Evolutionary conservation across 53 echinoderm and acorn worm species (phyloP).

Genomic region (Astropecten irregularis): DNA sequence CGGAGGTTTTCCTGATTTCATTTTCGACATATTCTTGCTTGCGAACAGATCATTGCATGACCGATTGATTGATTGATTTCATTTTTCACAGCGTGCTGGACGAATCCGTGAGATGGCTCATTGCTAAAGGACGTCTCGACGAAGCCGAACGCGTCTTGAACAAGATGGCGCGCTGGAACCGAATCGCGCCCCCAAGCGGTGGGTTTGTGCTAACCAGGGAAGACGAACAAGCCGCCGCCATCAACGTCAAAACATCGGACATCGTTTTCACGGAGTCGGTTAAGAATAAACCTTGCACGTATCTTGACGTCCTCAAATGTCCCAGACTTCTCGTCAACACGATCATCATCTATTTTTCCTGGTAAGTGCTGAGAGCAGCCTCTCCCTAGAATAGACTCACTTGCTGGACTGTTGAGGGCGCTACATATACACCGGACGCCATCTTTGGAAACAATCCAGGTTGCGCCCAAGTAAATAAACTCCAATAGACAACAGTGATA

Average conservation of each 20-base stretch:
- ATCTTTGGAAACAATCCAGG: too few relatives aligned
- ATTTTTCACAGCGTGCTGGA: conserved; percentile 28
- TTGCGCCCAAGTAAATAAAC: too few relatives aligned
- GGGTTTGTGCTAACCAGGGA: conserved; percentile 6
- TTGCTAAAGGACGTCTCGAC: conserved; percentile 16
- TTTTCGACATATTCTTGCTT: too few relatives aligned
- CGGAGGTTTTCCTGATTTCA: too few relatives aligned
- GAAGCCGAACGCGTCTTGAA: conserved; percentile 26
- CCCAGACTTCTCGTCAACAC: conserved; percentile 14
- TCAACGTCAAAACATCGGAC: background rate
- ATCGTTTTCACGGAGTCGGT: background rate
- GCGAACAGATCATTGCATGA: too few relatives aligned
- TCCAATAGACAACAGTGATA: too few relatives aligned
- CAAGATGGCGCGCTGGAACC: conserved; percentile 45
- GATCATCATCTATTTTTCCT: conserved; percentile 25
- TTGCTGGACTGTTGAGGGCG: too few relatives aligned
- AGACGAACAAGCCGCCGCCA: background rate
- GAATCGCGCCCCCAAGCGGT: conserved; percentile 1
- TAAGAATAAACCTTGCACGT: conserved; percentile 6
- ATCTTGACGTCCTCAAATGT: conserved; percentile 23
- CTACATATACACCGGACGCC: too few relatives aligned
- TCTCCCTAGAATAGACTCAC: too few relatives aligned
- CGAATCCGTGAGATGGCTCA: conserved; percentile 46
- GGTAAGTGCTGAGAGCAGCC: too few relatives aligned
- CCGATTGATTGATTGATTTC: too few relatives aligned